phyloP scores from a whole-genome alignment of 2,888 invertebrate genomes.

The Thymelicus acteon region DNA sequence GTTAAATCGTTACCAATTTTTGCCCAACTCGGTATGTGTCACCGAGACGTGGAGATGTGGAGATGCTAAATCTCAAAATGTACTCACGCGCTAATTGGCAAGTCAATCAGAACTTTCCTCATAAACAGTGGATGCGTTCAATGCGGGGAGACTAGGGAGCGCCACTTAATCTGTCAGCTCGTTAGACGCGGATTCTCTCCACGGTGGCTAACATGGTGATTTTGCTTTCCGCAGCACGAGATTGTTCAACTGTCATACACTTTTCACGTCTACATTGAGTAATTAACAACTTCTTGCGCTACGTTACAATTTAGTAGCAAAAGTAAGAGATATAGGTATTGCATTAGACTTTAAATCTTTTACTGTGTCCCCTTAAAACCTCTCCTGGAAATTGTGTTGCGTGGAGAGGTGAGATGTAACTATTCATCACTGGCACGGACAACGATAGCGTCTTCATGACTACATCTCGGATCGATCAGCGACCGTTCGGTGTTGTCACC shows the following conservation, averaged over 20 bases:
- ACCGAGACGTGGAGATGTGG: background rate
- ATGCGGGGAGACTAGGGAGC: conserved; percentile 9
- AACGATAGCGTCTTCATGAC: conserved; percentile 22
- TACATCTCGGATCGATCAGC: conserved; percentile 32
- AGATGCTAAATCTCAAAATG: conserved; percentile 7
- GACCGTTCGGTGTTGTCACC: conserved; percentile 30
- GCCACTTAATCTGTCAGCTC: conserved; percentile 24
- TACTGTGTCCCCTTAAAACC: background rate
- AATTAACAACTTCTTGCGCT: background rate
- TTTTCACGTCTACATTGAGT: background rate
- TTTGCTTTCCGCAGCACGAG: conserved; percentile 2
- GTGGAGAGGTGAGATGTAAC: background rate
- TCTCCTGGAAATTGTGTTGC: background rate
- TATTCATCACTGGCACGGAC: conserved; percentile 26
- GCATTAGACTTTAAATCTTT: background rate
- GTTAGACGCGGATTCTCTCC: conserved; percentile 9
- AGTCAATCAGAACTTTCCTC: conserved; percentile 27
- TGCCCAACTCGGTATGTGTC: background rate
- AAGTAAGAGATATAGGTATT: too few species aligned
- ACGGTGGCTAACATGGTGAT: conserved; percentile 5
- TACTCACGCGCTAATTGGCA: conserved; percentile 17
- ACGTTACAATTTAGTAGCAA: too few species aligned
- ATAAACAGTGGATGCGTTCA: conserved; percentile 20
- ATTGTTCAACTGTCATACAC: conserved; percentile 10
- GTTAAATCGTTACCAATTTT: background rate